These are phyloP conservation scores for Lordiphosa fenestrarum DNA, from an alignment of 2,888 invertebrate genomes.

Conservation along the genomic window DNA sequence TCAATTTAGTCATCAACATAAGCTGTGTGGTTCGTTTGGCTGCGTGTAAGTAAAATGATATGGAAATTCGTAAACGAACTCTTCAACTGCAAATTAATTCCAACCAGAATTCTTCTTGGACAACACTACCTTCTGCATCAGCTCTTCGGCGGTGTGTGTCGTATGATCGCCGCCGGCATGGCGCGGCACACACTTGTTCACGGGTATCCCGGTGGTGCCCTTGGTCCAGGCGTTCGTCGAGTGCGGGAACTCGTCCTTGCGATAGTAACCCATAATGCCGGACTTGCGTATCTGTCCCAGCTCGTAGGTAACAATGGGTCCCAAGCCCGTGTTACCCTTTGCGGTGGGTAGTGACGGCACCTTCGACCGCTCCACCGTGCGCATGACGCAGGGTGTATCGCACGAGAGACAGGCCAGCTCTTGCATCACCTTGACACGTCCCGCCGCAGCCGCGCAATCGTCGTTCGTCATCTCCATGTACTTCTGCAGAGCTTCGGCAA, in stretches of 20 bases:
- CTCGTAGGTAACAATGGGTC: conserved; percentile 87
- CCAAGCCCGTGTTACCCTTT: conserved; percentile 83
- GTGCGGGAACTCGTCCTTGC: conserved; percentile 74
- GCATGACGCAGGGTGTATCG: conserved; percentile 88
- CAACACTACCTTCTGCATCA: conserved; percentile 80
- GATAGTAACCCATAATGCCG: conserved; percentile 74
- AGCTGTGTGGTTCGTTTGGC: too few relatives aligned
- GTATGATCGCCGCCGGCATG: conserved; percentile 91
- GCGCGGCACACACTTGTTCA: conserved; percentile 80
- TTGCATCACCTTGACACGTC: conserved; percentile 85
- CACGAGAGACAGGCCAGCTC: conserved; percentile 89
- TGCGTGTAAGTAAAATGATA: neutral
- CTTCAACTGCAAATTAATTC: conserved; percentile 24
- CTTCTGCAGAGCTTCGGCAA: conserved; percentile 67
- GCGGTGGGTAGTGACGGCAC: conserved; percentile 82
- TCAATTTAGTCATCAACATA: too few relatives aligned
- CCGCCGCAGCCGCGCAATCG: conserved; percentile 86
- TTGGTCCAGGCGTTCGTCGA: conserved; percentile 63
- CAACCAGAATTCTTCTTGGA: conserved; percentile 60
- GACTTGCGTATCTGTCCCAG: conserved; percentile 82
- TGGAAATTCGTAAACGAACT: conserved; percentile 4
- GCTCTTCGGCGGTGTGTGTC: conserved; percentile 86
- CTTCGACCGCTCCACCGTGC: conserved; percentile 82
- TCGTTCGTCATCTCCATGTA: conserved; percentile 75
- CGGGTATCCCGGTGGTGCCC: conserved; percentile 31